phyloP scores from a whole-genome alignment of 2,888 invertebrate genomes.

The Eledone cirrhosa region DNA sequence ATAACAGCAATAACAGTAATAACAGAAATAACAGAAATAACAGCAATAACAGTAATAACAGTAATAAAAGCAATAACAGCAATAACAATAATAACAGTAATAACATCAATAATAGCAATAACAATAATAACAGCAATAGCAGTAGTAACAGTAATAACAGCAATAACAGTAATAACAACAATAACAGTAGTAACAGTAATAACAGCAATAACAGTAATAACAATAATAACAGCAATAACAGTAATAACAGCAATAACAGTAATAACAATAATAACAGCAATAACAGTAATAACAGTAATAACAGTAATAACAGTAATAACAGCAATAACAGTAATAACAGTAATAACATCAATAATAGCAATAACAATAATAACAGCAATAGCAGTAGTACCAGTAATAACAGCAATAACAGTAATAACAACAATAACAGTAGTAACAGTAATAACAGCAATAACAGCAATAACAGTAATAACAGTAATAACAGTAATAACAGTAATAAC shows the following conservation, averaged over 20 bases:
- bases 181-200: not conserved
- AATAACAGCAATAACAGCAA: not conserved
- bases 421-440: not conserved
- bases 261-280: not conserved
- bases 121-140: conserved; percentile 25
- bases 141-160: conserved; percentile 21
- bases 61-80: conserved; percentile 24
- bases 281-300: not conserved
- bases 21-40: conserved; percentile 27
- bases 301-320: not conserved
- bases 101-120: conserved; percentile 29
- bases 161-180: conserved; percentile 26
- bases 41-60: conserved; percentile 26
- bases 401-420: not conserved
- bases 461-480: not conserved
- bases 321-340: not conserved
- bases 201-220: not conserved
- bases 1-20: conserved; percentile 28
- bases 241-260: not conserved
- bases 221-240: not conserved
- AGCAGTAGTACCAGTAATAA: not conserved
- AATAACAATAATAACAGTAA: conserved; percentile 29
- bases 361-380: not conserved
- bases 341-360: not conserved
- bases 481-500: too few species aligned